These are phyloP conservation scores for Myathropa florea DNA, from an alignment of 2,888 invertebrate genomes.

Conservation along the genomic window DNA sequence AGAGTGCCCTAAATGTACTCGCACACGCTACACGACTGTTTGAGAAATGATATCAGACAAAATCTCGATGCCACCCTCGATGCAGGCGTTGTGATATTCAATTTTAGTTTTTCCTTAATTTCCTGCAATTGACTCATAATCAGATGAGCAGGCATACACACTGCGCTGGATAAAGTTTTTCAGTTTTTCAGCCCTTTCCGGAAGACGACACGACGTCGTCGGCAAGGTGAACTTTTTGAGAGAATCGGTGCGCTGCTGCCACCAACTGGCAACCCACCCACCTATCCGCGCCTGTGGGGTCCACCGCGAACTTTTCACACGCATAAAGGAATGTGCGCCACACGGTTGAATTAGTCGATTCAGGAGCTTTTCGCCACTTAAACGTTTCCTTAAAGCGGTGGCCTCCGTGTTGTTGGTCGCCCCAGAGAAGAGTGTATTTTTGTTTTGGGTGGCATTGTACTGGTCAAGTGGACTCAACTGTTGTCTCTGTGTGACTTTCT, in stretches of 20 bases:
- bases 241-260: conserved; percentile 4
- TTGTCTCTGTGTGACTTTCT: conserved; percentile 38
- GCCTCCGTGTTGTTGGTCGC: conserved; percentile 56
- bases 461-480: conserved; percentile 63
- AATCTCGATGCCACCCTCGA: conserved; percentile 31
- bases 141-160: conserved; percentile 32
- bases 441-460: conserved; percentile 66
- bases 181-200: conserved; percentile 2
- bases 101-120: conserved; percentile 30
- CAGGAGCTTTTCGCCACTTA: conserved; percentile 70
- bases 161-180: conserved; percentile 53
- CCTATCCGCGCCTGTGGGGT: conserved; percentile 50
- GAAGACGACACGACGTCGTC: conserved; percentile 17
- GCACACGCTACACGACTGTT: neutral
- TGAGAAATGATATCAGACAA: conserved; percentile 34
- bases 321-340: conserved; percentile 70
- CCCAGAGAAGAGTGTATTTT: conserved; percentile 64
- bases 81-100: conserved; percentile 34
- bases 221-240: conserved; percentile 45
- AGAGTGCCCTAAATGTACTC: neutral
- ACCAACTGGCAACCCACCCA: conserved; percentile 25
- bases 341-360: conserved; percentile 68
- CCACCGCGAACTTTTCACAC: conserved; percentile 67
- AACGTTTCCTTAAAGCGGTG: conserved; percentile 69
- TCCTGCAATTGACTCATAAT: conserved; percentile 60